Evolutionary conservation across 2,113 vertebrate species (phyloP).

Genomic region (Alectura lathami): DNA sequence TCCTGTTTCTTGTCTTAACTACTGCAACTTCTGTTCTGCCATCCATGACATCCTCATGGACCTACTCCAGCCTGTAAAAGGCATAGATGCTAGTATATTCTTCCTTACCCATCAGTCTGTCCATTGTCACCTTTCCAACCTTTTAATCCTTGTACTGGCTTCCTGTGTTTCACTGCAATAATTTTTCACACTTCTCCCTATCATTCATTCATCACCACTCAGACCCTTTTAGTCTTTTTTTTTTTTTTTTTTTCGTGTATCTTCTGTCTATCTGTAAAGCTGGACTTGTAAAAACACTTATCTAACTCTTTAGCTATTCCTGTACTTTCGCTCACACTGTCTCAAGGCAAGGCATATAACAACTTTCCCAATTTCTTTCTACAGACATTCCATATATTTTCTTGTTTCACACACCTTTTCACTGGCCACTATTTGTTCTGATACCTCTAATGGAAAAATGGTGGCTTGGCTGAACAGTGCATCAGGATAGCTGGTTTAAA

Average conservation of each 20-base stretch:
- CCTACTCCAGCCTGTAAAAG: background rate
- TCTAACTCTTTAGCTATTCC: background rate
- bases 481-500: background rate
- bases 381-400: background rate
- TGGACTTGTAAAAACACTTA: background rate
- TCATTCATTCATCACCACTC: background rate
- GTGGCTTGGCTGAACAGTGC: background rate
- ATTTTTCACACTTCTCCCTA: background rate
- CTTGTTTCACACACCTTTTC: background rate
- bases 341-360: background rate
- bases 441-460: background rate
- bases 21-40: background rate
- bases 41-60: background rate
- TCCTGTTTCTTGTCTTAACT: background rate
- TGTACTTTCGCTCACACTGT: background rate
- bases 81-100: background rate
- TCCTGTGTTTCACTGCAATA: background rate
- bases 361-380: background rate
- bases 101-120: background rate
- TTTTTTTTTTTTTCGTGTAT: background rate
- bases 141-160: background rate
- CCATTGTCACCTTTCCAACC: background rate
- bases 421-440: background rate
- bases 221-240: background rate
- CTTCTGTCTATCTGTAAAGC: background rate